A percentile compares a stretch with the other conserved stretches of the same genome.
Conservation (phyloP, 37 sponge, comb jelly and placozoan species). For the Aphrocallistes beatrix region DNA sequence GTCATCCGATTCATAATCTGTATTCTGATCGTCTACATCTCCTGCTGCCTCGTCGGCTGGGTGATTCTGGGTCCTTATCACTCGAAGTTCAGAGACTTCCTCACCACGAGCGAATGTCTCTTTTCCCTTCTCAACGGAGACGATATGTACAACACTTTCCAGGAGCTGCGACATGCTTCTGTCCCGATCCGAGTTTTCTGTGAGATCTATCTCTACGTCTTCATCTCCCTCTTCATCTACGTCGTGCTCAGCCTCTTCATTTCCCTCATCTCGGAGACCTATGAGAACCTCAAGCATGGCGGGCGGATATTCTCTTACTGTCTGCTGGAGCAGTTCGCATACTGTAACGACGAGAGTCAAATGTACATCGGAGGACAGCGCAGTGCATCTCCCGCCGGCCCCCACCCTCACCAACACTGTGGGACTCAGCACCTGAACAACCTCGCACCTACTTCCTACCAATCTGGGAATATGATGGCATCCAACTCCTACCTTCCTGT, state of each 20-base stretch:
- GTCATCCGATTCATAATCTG: constrained; percentile 72
- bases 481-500: neutral
- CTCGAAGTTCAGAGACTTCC: constrained; percentile 63
- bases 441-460: neutral
- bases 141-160: constrained; percentile 88
- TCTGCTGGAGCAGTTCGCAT: constrained; percentile 8
- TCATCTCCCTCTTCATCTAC: constrained; percentile 93
- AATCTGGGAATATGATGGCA: neutral
- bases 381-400: neutral
- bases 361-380: neutral
- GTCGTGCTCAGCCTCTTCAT: constrained; percentile 90
- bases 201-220: constrained; percentile 85
- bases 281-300: constrained; percentile 52
- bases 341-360: neutral
- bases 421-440: neutral
- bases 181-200: constrained; percentile 51
- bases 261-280: constrained; percentile 86
- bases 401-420: neutral
- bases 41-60: constrained; percentile 78
- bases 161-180: constrained; percentile 42
- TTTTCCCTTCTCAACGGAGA: constrained; percentile 96
- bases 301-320: neutral
- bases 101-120: constrained; percentile 70
- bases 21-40: constrained; percentile 68
- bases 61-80: constrained; percentile 82